Base-by-base conservation (phyloP, 1,140 invertebrate species). In the silkworm (Bombyx mori) region DNA sequence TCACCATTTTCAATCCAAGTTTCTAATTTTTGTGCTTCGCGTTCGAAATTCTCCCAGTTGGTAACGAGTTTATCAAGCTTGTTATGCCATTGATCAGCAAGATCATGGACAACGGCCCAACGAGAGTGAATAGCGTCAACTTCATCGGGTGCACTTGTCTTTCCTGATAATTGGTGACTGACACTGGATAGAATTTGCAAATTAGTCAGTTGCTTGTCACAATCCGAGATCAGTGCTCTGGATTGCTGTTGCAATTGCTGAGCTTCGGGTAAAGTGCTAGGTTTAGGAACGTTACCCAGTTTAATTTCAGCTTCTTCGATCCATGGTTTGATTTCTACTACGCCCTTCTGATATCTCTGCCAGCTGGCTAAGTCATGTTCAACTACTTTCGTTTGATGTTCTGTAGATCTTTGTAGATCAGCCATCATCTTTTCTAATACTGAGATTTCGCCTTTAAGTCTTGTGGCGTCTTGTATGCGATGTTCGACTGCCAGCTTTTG, bases 321-420 rank as follows among this genome's bases (percentile, higher is more conserved):
- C 93, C 96, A 97, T 2, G 96, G 96, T 77, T 94, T 94, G 42
- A 98, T 90, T 79, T 95, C 91, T 56, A 94, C 90, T 42, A 95
- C 88, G 63, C 91, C 91, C 47, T 90, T 89, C 86, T 97, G 94
- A 80, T 96, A 98, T 68, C 93, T 92, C 70, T 96, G 92, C 95
- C 95, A 98, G 51, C 93, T 93, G 26, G 91, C 89, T 35, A 97
- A 88, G 78, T 97, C 95, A 72, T 93, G 90, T 58, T 91, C 89
- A 3, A 95, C 92, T 1, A 91, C 89, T 68, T 92, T 91, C 42
- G 92, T 91, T 71, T 96, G 92, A 60, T 92, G 91, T 68, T 92
- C 91, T 48, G 94, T 92, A 50, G 90, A 92, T 12, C 91, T 86
- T 66, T 95, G 92, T 12, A 96, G 86, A 8, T 90, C 90, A 52